Conservation (phyloP, 2,113 vertebrate genomes). For the Myotis brandtii region DNA sequence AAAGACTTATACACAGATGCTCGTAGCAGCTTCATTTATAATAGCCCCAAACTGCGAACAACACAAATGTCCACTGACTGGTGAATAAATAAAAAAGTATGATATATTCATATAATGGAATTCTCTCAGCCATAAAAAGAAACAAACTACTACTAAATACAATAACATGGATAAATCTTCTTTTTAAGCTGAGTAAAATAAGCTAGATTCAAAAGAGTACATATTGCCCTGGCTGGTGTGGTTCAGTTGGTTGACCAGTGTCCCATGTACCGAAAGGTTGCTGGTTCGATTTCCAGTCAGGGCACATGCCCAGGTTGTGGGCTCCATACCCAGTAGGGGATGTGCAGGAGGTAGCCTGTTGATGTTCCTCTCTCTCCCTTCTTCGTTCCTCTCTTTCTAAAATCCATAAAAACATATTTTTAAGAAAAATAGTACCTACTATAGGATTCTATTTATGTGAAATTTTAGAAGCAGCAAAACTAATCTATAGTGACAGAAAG, state of each 20-base stretch:
- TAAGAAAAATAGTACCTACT: background rate
- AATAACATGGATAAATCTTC: background rate
- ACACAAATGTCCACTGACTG: background rate
- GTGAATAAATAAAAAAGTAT: conserved; percentile 8
- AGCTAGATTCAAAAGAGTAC: background rate
- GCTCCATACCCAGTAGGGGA: no score
- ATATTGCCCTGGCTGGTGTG: background rate
- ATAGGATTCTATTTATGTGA: background rate
- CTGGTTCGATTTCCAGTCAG: no score
- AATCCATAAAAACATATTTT: no score
- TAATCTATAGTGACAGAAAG: conserved; percentile 9
- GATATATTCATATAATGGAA: background rate
- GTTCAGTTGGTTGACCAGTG: no score
- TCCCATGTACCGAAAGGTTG: no score
- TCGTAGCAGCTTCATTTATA: background rate
- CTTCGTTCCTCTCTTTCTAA: no score
- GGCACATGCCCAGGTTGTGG: no score
- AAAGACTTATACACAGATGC: background rate
- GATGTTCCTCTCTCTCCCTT: no score
- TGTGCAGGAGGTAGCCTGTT: no score
- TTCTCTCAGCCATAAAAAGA: conserved; percentile 6
- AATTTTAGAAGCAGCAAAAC: conserved; percentile 39
- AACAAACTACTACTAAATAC: background rate
- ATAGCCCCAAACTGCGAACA: background rate
- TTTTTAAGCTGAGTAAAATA: background rate